Base-by-base conservation (phyloP, 2,113 vertebrate genomes). In the Periophthalmodon schlosseri region DNA sequence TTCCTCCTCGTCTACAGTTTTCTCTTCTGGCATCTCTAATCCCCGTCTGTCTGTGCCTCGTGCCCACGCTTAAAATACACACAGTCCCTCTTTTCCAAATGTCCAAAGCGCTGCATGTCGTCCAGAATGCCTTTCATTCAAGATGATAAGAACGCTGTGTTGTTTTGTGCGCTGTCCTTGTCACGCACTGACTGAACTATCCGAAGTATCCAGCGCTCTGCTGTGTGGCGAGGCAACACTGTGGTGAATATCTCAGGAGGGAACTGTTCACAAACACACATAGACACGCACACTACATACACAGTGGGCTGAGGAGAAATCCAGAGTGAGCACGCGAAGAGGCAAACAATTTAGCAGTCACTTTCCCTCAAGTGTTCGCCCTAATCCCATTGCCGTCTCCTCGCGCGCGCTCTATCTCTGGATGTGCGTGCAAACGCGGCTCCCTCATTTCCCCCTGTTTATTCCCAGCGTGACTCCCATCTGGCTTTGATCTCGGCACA, bases 401-500 rank as follows among this genome's bases (percentile, higher is more conserved):
- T 5, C 21, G 61, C 8, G 52, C 69, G 39, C 39, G 65, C 73
- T 61, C 68, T 64, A 21, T 39, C 63, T 39, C 33, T 65, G 33
- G 70, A 75, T 65, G 47, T 70, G 83, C 73, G 76, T 79, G 78
- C 67, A 78, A 74, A 84, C 68, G 54, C 34, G 74, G 36, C 69
- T 50, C 74, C 58, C 57, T 70, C 65, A 33, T 68, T 69, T 73
- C 23, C 47, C 63, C 46, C 56, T 39, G 24, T 68, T 44, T 80
- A 36, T 76, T 69, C 80, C 78, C 85, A 60, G 75, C 71, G 78
- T 83, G 86, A 82, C 76, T 83, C 78, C 76, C 75, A 76, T 86
- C 69, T 54, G 70, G 5, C 83, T 86, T 80, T 85, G 76, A 89
- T 89, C 63, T 74, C 64, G 1, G 60, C 75, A 54, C 79, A 84